Evolutionary conservation across 2,797 vertebrate species (phyloP), one percentile per base, ranked within the genome.

Genomic region (Parauchenoglanis punctatus): DNA sequence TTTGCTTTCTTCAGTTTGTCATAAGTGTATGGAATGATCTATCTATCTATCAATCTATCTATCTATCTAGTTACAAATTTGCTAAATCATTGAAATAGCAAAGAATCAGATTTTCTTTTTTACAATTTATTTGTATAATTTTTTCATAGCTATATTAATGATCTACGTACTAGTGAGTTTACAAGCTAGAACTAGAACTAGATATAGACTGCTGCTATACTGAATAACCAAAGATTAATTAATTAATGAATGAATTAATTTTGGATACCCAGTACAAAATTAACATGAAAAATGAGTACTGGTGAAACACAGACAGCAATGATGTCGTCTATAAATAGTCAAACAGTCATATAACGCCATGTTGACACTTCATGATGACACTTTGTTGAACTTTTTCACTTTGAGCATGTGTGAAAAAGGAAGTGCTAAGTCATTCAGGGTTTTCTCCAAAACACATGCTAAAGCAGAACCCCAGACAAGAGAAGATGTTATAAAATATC

Each of bases 401-500:
- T 23, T 81, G 46, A 63, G 77, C 81, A 46, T 76, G 25, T 75
- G 82, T 52, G 59, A 84, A 80, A 76, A 54, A 86, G 88, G 87
- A 88, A 84, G 82, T 85, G 89, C 31, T 83, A 76, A 87, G 70
- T 68, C 63, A 83, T 52, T 59, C 17, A 78, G 49, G 85, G 72
- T 56, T 13, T 78, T 67, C 61, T 65, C 46, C 46, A 58, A 28
- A 23, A 49, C 52, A 73, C 3, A 1, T 44, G 44, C 58, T 44
- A 7, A 63, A 44, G 23, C 68, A 89, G 68, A 84, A 81, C 75
- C 83, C 61, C 40, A 86, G 86, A 85, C 86, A 88, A 83, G 75
- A 89, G 73, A 82, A 84, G 88, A 88, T 86, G 83, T 88, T 81
- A 88, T 90, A 90, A 89, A 86, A 83, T 90, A 82, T 90, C 85